phyloP scores from a whole-genome alignment of 2,888 invertebrate genomes.

The Chloroclysta siterata region DNA sequence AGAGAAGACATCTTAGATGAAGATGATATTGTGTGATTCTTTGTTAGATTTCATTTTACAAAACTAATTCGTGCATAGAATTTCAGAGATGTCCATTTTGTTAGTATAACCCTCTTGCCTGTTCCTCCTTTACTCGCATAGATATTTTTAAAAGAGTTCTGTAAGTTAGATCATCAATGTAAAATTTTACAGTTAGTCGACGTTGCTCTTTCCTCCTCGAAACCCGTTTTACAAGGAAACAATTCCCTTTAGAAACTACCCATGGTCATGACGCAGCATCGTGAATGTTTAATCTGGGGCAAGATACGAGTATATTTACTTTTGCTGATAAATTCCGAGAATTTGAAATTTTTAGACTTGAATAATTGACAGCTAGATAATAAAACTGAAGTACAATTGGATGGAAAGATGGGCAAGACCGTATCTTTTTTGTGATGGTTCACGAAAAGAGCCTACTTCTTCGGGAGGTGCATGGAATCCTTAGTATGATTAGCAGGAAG shows the following conservation, averaged over 20 bases:
- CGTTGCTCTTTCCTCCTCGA: conserved; percentile 28
- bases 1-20: too few relatives aligned
- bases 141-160: conserved; percentile 3
- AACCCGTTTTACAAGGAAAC: conserved; percentile 35
- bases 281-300: conserved; percentile 17
- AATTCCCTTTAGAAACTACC: conserved; percentile 41
- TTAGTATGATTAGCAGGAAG: too few relatives aligned
- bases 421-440: too few relatives aligned
- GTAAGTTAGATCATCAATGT: conserved; percentile 15
- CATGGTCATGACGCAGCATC: conserved; percentile 1
- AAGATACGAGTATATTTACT: not conserved
- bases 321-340: conserved; percentile 1
- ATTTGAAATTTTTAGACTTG: not conserved
- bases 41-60: too few relatives aligned
- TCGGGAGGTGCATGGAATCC: too few relatives aligned
- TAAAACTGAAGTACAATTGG: not conserved
- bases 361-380: not conserved
- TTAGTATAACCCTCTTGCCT: too few relatives aligned
- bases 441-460: too few relatives aligned
- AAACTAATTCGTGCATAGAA: too few relatives aligned
- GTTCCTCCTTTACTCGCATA: not conserved
- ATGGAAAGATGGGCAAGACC: too few relatives aligned
- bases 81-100: too few relatives aligned
- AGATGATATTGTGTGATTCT: too few relatives aligned
- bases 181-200: conserved; percentile 29